Evolutionary conservation across 2,888 invertebrate species (phyloP).

Genomic region (Adelognathus sp.): DNA sequence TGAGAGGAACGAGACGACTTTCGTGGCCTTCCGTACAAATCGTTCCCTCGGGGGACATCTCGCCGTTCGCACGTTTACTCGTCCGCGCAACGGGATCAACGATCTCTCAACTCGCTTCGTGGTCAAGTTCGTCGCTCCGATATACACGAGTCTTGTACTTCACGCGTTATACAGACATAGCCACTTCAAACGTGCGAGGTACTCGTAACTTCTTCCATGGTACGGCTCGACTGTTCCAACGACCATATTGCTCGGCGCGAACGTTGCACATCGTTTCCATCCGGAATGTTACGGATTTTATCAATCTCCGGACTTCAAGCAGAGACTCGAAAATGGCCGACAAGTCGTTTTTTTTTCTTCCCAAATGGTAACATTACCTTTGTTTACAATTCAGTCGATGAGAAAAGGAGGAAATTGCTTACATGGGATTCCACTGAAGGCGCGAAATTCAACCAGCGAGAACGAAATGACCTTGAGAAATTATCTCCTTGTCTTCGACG

Average conservation of each 20-base stretch:
- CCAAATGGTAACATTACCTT: background rate
- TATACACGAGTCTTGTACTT: slow-evolving; percentile 20
- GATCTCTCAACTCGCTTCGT: slow-evolving; percentile 56
- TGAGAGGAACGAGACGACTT: slow-evolving; percentile 50
- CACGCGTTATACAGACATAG: slow-evolving; percentile 4
- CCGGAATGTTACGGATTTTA: background rate
- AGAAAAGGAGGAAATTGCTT: no score
- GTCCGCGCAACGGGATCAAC: slow-evolving; percentile 45
- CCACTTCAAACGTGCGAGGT: background rate
- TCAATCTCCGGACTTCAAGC: background rate
- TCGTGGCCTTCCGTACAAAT: slow-evolving; percentile 46
- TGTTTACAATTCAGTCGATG: background rate
- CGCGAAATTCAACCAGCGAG: no score
- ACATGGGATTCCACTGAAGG: no score
- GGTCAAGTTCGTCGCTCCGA: slow-evolving; percentile 55
- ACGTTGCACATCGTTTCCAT: background rate
- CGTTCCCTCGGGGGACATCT: slow-evolving; percentile 32
- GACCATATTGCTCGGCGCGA: background rate
- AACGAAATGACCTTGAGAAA: no score
- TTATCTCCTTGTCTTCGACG: no score
- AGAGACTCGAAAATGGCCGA: background rate
- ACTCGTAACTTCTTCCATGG: slow-evolving; percentile 25
- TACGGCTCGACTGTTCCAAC: slow-evolving; percentile 27
- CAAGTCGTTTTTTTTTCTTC: background rate
- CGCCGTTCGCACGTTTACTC: slow-evolving; percentile 37